Conservation (phyloP, 2,797 vertebrate genomes). For the Trematomus bernacchii region DNA sequence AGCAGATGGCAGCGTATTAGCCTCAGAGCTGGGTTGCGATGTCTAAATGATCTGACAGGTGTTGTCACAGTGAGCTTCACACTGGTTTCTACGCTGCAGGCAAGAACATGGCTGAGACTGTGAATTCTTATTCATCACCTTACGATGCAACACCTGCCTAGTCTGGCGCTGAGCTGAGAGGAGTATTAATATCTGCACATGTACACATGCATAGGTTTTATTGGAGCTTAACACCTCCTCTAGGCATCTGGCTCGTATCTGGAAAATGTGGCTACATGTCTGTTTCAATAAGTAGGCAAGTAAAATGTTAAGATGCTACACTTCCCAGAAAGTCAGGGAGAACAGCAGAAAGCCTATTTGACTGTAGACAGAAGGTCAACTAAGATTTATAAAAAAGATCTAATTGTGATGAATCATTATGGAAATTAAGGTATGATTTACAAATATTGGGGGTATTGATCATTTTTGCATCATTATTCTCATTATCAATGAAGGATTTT, state of each 20-base stretch:
- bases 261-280: background rate
- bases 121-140: conserved; percentile 7
- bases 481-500: too few species aligned
- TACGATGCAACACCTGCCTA: background rate
- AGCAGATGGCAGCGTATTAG: conserved; percentile 33
- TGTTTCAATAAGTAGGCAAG: background rate
- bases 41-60: conserved; percentile 34
- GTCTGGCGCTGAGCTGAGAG: background rate
- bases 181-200: background rate
- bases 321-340: conserved; percentile 12
- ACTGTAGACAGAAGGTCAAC: background rate
- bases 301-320: background rate
- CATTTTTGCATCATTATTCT: too few species aligned
- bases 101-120: conserved; percentile 1
- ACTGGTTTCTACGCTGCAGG: conserved; percentile 33
- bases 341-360: conserved; percentile 15
- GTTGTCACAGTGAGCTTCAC: conserved; percentile 27
- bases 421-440: too few species aligned
- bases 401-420: too few species aligned
- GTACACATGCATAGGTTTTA: background rate
- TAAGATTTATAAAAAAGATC: too few species aligned
- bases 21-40: background rate
- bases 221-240: background rate
- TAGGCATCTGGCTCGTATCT: background rate
- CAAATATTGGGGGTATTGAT: too few species aligned